Evolutionary conservation across 37 sponge, comb jelly and placozoan species (phyloP), one percentile per base, ranked within the genome.

Genomic region (Agelas oroides): DNA sequence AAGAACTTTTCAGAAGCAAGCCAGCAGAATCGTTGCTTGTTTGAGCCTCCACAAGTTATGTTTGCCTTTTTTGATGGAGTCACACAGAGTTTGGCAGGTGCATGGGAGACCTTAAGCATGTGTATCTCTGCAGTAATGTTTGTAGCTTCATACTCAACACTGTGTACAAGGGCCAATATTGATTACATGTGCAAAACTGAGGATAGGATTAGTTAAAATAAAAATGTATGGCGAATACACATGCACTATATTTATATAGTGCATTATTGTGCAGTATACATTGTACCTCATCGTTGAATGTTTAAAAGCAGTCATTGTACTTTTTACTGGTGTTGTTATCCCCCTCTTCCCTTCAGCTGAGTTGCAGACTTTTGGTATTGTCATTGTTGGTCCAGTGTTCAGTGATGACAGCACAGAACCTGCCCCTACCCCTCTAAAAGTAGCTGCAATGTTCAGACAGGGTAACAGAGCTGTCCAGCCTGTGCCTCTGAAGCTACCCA

Each of bases 1-100:
- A 31, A 67, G 36, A 79, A 86, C 28, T 79, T 70, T 8, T 20
- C 79, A 21, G 59, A 71, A 21, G 80, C 87, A 8, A 40, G 79
- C 40, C 23, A 60, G 16, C 87, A 86, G 65, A 78, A 86, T 46
- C 61, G 14, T 11, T 27, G 34, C 69, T 57, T 57, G n/a, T 78
- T 62, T 38, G 27, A 69, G 24, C 33, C 72, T 59, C 87, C 87
- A 19, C 14, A 30, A 21, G 58, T 78, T 13, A 30, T 53, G 14
- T 86, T 86, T 71, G 79, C 35, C 33, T 86, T 86, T 54, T 86
- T 78, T 71, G 87, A 86, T 71, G 87, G 87, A 1, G 58, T 86
- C 46, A 86, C 87, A 59, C 53, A 78, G 5, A 61, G 63, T 53
- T 46, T 86, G 23, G 54, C 79, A 40, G 79, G 87, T 86, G n/a